Percentiles rank a stretch among this genome's conserved stretches.
Evolutionary conservation across 2,797 vertebrate species (phyloP).

Genomic region (Trachurus trachurus): DNA sequence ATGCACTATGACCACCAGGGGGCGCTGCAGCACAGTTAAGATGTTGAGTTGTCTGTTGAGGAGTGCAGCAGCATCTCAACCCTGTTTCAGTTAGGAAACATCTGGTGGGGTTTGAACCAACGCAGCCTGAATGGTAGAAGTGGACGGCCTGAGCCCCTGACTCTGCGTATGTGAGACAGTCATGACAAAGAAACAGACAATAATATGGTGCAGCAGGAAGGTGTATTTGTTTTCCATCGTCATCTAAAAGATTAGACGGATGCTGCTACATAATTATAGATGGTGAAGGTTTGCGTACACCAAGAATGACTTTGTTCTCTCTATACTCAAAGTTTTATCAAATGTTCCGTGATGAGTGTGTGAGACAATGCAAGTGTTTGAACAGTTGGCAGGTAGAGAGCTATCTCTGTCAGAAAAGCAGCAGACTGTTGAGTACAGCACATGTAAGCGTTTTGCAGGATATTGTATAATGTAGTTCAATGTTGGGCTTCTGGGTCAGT

Average conservation of each 20-base stretch:
- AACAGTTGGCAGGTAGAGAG: not conserved
- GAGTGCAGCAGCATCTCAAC: not conserved
- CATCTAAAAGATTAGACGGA: not conserved
- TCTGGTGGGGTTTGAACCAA: constrained; percentile 7
- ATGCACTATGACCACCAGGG: constrained; percentile 36
- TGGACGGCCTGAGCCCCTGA: not conserved
- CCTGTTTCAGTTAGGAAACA: not conserved
- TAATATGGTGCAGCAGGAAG: not conserved
- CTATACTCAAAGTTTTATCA: not conserved
- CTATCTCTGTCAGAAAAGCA: not conserved
- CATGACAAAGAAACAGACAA: not conserved
- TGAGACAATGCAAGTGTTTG: not conserved
- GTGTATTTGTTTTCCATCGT: not conserved
- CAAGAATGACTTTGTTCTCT: not conserved
- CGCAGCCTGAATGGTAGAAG: not conserved
- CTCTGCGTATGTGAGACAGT: not conserved
- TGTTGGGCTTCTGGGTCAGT: not conserved
- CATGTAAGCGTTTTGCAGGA: too few relatives aligned
- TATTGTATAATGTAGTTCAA: not conserved
- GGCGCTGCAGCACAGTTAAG: constrained; percentile 29
- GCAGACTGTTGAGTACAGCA: not conserved
- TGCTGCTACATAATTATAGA: not conserved
- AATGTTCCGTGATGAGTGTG: not conserved
- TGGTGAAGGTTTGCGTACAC: not conserved
- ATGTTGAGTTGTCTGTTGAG: not conserved